Percentiles rank a stretch among this genome's conserved stretches.
These are phyloP conservation scores for Trachelus stipa DNA, from an alignment of 2,888 invertebrate species.

Conservation along the genomic window DNA sequence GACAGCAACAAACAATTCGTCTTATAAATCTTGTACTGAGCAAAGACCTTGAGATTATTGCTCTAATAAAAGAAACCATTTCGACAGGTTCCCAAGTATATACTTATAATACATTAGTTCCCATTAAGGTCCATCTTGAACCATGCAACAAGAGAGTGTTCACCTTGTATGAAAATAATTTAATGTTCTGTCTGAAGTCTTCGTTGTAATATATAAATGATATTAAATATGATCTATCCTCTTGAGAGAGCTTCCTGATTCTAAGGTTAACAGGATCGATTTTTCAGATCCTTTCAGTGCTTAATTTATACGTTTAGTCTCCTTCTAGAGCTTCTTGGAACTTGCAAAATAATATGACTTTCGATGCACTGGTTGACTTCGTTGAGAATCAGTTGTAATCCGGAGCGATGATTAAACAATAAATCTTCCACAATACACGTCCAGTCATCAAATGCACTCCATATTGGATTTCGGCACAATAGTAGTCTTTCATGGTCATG, in stretches of 20 bases:
- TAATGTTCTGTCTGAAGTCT: not conserved
- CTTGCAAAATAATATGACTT: not conserved
- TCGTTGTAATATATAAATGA: not conserved
- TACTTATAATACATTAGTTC: not conserved
- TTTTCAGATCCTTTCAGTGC: not conserved
- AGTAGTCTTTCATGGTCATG: not conserved
- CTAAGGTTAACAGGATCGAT: not conserved
- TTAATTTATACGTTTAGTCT: not conserved
- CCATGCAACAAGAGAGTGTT: not conserved
- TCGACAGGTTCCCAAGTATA: not conserved
- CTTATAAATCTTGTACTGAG: not conserved
- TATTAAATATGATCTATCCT: not conserved
- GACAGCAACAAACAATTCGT: not conserved
- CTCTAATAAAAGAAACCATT: not conserved
- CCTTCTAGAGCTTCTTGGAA: not conserved
- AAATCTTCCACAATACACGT: conserved; percentile 27
- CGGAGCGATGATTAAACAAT: conserved; percentile 12
- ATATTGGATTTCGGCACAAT: conserved; percentile 36
- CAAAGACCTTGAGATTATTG: not conserved
- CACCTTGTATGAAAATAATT: not conserved
- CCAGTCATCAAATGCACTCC: conserved; percentile 43
- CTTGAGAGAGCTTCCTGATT: not conserved
- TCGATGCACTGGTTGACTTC: not conserved
- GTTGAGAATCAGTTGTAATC: conserved; percentile 8
- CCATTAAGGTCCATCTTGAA: not conserved